phyloP scores from a whole-genome alignment of 2,113 vertebrate genomes.

The Hippocampus abdominalis region DNA sequence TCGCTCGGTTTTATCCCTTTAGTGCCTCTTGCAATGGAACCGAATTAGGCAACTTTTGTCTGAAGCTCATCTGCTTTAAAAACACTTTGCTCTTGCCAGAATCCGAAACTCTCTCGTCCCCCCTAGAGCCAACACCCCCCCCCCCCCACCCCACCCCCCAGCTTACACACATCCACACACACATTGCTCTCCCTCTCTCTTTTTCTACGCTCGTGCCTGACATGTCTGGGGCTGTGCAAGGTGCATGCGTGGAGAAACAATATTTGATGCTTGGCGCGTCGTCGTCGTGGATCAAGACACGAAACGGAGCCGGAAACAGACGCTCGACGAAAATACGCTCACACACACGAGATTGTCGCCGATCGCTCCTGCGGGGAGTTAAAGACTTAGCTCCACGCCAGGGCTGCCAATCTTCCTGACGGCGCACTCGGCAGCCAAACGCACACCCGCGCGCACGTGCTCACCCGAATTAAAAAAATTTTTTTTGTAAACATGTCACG shows the following conservation, averaged over 20 bases:
- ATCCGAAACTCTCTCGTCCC: constrained; percentile 30
- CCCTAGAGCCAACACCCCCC: constrained; percentile 43
- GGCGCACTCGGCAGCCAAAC: constrained; percentile 41
- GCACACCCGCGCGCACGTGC: constrained; percentile 29
- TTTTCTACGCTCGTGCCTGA: constrained; percentile 28
- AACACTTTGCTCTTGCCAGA: constrained; percentile 75
- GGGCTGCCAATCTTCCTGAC: constrained; percentile 60
- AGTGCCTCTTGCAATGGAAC: constrained; percentile 74
- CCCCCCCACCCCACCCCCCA: constrained; percentile 54
- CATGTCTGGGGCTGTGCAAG: constrained; percentile 60
- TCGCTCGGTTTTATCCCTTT: constrained; percentile 72
- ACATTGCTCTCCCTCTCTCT: constrained; percentile 21
- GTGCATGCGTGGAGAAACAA: constrained; percentile 53
- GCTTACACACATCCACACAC: constrained; percentile 31
- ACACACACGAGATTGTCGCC: constrained; percentile 51
- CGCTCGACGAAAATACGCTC: constrained; percentile 48
- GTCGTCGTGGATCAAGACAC: constrained; percentile 53
- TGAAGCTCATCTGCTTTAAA: constrained; percentile 79
- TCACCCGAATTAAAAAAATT: constrained; percentile 40
- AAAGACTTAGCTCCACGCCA: constrained; percentile 54
- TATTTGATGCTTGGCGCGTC: constrained; percentile 57
- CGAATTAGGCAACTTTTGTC: constrained; percentile 82
- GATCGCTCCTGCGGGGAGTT: constrained; percentile 56
- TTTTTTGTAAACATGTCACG: constrained; percentile 39
- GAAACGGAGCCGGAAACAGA: constrained; percentile 63